phyloP scores from a whole-genome alignment of 2,113 vertebrate genomes.

The Talpa occidentalis region DNA sequence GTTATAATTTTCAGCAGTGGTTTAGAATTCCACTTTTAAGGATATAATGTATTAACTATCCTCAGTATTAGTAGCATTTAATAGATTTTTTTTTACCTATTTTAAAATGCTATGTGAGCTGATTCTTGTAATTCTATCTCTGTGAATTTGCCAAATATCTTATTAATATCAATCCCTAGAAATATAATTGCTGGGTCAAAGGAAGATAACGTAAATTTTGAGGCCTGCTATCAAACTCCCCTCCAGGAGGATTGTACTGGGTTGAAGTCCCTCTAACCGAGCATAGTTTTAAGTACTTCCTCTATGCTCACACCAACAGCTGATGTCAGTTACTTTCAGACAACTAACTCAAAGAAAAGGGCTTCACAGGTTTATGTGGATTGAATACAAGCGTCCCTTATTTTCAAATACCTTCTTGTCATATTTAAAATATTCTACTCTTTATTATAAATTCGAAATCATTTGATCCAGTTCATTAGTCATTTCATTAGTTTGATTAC shows the following conservation, averaged over 20 bases:
- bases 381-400: neutral
- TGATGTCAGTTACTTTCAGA: neutral
- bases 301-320: neutral
- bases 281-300: neutral
- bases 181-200: conserved; percentile 38
- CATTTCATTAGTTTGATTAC: neutral
- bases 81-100: neutral
- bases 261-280: neutral
- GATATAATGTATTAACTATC: neutral
- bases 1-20: neutral
- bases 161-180: conserved; percentile 44
- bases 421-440: conserved; percentile 29
- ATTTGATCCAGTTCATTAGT: conserved; percentile 1
- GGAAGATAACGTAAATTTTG: neutral
- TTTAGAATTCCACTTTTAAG: conserved; percentile 43
- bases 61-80: neutral
- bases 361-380: neutral
- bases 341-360: neutral
- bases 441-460: neutral
- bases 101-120: conserved; percentile 56
- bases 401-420: neutral
- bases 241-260: neutral
- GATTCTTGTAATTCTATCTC: conserved; percentile 43
- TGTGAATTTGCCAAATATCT: conserved; percentile 41
- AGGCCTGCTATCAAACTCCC: neutral